Percentiles rank a stretch among this genome's conserved stretches.
Evolutionary conservation across 2,797 vertebrate species (phyloP).

Genomic region (Carcharodon carcharias): DNA sequence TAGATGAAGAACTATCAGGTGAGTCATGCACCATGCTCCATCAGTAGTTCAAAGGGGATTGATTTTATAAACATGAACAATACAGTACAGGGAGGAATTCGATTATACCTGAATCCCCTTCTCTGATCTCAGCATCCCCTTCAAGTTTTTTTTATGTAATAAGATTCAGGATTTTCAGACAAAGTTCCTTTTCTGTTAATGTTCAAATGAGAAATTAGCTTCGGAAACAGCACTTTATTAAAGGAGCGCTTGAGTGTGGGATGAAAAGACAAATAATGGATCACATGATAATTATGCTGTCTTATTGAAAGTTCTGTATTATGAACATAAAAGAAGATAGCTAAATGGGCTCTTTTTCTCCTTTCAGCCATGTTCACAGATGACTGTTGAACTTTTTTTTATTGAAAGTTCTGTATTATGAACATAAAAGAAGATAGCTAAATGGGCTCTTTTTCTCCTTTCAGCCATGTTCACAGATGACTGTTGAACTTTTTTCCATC

Average conservation of each 20-base stretch:
- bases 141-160: not conserved
- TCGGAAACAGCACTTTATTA: not conserved
- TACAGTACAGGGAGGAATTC: not conserved
- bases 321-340: not conserved
- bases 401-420: not conserved
- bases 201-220: not conserved
- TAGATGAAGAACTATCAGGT: not conserved
- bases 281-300: slow-evolving; percentile 9
- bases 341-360: not conserved
- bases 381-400: not conserved
- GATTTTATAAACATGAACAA: not conserved
- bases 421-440: not conserved
- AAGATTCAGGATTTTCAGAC: not conserved
- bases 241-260: not conserved
- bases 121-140: not conserved
- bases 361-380: not conserved
- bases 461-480: not conserved
- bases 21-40: not conserved
- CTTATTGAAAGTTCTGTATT: not conserved
- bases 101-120: not conserved
- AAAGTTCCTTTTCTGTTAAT: not conserved
- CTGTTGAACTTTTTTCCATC: not conserved
- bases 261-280: not conserved
- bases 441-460: not conserved
- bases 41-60: not conserved